phyloP scores from a whole-genome alignment of 2,113 vertebrate species.

The Isichthys henryi region DNA sequence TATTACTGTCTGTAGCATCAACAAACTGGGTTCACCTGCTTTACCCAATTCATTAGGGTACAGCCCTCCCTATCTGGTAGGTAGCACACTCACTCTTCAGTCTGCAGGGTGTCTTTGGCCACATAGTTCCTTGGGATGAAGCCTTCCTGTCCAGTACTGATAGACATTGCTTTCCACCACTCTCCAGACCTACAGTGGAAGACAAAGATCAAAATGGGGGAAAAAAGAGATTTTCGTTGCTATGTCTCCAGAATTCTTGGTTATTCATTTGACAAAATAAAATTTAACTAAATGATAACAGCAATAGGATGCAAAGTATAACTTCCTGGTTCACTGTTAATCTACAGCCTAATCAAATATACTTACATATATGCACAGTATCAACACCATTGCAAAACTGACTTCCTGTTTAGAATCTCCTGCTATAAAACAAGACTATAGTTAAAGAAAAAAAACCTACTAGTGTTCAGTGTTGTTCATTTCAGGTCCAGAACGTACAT shows the following conservation, averaged over 20 bases:
- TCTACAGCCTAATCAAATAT: neutral
- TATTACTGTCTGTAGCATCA: neutral
- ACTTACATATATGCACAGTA: neutral
- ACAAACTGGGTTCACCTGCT: neutral
- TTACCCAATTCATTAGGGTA: neutral
- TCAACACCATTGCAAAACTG: neutral
- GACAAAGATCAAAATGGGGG: neutral
- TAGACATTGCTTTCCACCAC: constrained; percentile 77
- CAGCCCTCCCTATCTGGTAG: neutral
- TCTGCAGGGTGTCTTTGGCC: constrained; percentile 78
- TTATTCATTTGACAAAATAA: neutral
- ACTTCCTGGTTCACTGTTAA: neutral
- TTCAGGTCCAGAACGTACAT: neutral
- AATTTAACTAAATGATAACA: neutral
- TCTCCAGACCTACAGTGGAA: constrained; percentile 69
- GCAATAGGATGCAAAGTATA: neutral
- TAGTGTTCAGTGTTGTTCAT: neutral
- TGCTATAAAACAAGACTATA: neutral
- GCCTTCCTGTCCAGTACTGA: constrained; percentile 63
- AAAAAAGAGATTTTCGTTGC: neutral
- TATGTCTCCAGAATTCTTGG: neutral
- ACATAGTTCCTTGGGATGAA: constrained; percentile 94
- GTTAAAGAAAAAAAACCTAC: neutral
- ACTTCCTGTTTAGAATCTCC: neutral
- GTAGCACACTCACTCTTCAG: constrained; percentile 79